phyloP scores from a whole-genome alignment of 2,797 vertebrate species.

The Remorina albescens region DNA sequence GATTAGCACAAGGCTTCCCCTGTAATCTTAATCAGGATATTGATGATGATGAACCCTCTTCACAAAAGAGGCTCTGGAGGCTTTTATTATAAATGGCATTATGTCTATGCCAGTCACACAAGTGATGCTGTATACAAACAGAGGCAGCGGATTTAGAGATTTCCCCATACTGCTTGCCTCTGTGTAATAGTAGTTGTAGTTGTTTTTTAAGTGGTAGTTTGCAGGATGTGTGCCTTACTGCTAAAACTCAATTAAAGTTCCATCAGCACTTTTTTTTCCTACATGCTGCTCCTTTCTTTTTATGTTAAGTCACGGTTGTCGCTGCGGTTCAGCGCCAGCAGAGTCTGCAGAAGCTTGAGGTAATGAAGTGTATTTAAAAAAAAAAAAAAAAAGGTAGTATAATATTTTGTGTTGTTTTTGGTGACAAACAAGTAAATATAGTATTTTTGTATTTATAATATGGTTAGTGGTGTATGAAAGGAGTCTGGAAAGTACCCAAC shows the following conservation, averaged over 20 bases:
- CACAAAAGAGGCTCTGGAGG: constrained; percentile 44
- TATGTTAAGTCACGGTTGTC: not conserved
- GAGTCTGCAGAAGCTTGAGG: not conserved
- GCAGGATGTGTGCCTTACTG: not conserved
- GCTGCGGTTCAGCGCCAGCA: too few species aligned
- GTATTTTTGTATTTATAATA: not conserved
- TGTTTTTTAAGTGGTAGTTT: constrained; percentile 19
- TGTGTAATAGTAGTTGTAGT: constrained; percentile 6
- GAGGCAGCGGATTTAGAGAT: constrained; percentile 12
- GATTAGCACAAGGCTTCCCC: constrained; percentile 61
- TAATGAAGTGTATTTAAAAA: not conserved
- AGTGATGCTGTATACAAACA: constrained; percentile 16
- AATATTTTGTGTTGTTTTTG: too few species aligned
- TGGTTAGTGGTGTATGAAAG: not conserved
- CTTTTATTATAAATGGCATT: constrained; percentile 59
- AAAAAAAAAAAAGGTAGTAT: not conserved
- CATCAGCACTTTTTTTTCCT: not conserved
- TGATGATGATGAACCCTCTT: constrained; percentile 69
- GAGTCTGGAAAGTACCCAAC: not conserved
- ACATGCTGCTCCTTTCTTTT: constrained; percentile 3
- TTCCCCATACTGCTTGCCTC: constrained; percentile 34
- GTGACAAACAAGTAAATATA: too few species aligned
- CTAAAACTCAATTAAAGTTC: constrained; percentile 24
- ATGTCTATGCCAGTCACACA: constrained; percentile 28
- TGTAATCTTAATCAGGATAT: constrained; percentile 71